Base-by-base conservation (phyloP, 2,888 invertebrate species). In the Autographa gamma region DNA sequence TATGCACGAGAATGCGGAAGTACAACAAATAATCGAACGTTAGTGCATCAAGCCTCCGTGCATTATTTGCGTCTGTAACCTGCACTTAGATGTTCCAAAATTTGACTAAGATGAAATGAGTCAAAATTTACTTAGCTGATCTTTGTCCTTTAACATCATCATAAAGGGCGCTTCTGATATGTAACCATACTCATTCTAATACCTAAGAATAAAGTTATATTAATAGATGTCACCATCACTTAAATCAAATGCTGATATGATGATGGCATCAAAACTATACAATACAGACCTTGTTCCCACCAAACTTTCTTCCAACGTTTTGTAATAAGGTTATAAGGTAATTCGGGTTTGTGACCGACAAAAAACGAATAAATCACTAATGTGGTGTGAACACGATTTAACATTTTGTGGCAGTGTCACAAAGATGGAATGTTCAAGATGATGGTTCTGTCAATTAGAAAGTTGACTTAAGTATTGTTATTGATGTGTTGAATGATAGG, bases 311-410 rank as follows among this genome's bases (percentile, higher is more conserved):
- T 71, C 74, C 70, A 81, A 69, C 8, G 19, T 7, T 67, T 76
- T 78, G 69, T 67, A 87, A 79, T 84, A 83, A 81, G 83, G 86
- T 84, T 84, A 82, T 74, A 66, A 88, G 87, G 85, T 86, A 88
- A 90, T 90, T 89, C 81, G 82, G 81, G 80, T 80, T 63, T 71
- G 76, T 75, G 67, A 72, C 74, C 78, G 71, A 80, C 77, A 81
- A 70, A 76, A 73, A 84, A 77, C 62, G 74, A 84, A 82, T 76
- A 81, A 83, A 80, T 77, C 81, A 73, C 78, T 85, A 87, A 87
- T 87, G 84, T 76, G 71, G 73, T 84, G 82, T 76, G 82, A 87
- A 80, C 82, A 80, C 78, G 80, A 80, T 74, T 52, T 19, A 66
- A 73, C 41, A 67, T 68, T 77, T 56, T 56, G 25, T 19, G 54